A percentile compares a stretch with the other conserved stretches of the same genome.
These are phyloP conservation scores for Amblyteles armatorius DNA, from an alignment of 2,888 invertebrate species.

Conservation along the genomic window DNA sequence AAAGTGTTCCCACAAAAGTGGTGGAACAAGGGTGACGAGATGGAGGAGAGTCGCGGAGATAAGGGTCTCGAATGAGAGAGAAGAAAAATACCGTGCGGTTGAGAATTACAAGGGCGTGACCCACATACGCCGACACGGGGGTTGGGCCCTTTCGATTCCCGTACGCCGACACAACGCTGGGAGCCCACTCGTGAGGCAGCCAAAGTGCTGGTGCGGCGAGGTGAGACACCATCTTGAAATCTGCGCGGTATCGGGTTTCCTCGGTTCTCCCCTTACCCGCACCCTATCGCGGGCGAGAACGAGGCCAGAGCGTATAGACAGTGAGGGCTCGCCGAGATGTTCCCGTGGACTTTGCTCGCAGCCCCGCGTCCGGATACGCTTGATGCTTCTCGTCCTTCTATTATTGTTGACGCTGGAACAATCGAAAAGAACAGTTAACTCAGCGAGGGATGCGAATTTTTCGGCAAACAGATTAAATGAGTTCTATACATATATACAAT, in stretches of 20 bases:
- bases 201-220: constrained; percentile 58
- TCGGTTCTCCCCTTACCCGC: constrained; percentile 22
- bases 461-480: not conserved
- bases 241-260: constrained; percentile 62
- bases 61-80: constrained; percentile 36
- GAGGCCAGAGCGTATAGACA: constrained; percentile 39
- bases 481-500: not conserved
- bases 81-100: constrained; percentile 4
- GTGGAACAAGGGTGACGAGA: constrained; percentile 36
- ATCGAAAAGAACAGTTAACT: constrained; percentile 15
- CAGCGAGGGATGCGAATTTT: constrained; percentile 14
- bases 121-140: not conserved
- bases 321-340: not conserved
- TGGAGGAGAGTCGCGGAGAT: constrained; percentile 27
- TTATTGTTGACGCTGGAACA: not conserved
- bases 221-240: constrained; percentile 66
- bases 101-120: not conserved
- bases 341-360: constrained; percentile 26
- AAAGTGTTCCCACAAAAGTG: constrained; percentile 37
- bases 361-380: constrained; percentile 12
- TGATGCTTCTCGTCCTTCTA: not conserved
- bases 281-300: constrained; percentile 34
- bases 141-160: not conserved
- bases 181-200: constrained; percentile 25
- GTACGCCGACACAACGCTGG: not conserved